phyloP scores from a whole-genome alignment of 1,140 invertebrate genomes.

The Varroa destructor region DNA sequence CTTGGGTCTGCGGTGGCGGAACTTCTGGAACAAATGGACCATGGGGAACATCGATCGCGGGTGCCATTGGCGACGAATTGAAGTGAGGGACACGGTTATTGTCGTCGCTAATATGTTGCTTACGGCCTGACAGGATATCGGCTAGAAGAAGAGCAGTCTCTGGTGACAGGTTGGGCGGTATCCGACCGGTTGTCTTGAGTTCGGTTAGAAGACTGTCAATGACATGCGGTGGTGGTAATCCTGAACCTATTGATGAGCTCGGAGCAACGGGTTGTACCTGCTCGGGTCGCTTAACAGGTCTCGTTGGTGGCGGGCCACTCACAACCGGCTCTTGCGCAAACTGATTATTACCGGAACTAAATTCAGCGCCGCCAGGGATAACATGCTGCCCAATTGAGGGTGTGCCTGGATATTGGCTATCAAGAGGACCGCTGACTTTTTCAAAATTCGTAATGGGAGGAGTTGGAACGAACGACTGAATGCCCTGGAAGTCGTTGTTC shows the following conservation, averaged over 20 bases:
- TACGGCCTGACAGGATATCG: constrained; percentile 5
- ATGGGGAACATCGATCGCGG: not conserved
- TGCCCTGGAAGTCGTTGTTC: constrained; percentile 5
- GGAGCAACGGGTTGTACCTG: not conserved
- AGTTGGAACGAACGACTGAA: not conserved
- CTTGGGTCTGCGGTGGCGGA: not conserved
- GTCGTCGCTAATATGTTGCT: not conserved
- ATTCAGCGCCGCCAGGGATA: no score
- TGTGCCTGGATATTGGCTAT: not conserved
- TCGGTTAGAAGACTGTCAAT: not conserved
- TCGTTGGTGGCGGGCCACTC: not conserved
- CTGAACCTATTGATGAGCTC: no score
- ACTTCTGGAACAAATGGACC: no score
- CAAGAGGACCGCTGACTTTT: not conserved
- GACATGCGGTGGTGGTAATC: not conserved
- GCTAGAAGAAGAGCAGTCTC: constrained; percentile 20
- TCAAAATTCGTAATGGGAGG: constrained; percentile 20
- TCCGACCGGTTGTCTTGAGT: not conserved
- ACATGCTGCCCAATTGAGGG: no score
- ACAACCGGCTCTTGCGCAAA: constrained; percentile 1
- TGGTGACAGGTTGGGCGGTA: constrained; percentile 11
- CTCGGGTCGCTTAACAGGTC: constrained; percentile 13
- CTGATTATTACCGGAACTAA: not conserved
- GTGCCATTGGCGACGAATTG: not conserved
- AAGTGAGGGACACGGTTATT: no score